Percentiles rank a stretch among this genome's conserved stretches.
These are phyloP conservation scores for Rhynchophorus ferrugineus DNA, from an alignment of 1,140 invertebrate species.

Conservation along the genomic window DNA sequence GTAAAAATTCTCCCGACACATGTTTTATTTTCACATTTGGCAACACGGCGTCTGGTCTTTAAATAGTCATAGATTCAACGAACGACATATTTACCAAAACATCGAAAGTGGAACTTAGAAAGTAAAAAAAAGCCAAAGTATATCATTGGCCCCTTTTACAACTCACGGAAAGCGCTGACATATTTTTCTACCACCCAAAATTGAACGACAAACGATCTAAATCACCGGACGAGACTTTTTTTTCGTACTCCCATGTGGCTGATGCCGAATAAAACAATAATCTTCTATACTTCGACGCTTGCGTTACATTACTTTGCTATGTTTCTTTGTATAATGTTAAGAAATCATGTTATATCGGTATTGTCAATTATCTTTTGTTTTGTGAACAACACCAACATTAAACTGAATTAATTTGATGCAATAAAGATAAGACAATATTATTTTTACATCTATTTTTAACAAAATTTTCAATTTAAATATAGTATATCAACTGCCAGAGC, in stretches of 20 bases:
- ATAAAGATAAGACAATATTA: too few species aligned
- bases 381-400: too few species aligned
- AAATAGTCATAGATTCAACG: slow-evolving; percentile 29
- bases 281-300: too few species aligned
- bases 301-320: too few species aligned
- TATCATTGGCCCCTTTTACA: slow-evolving; percentile 18
- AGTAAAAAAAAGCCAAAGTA: slow-evolving; percentile 19
- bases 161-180: slow-evolving; percentile 18
- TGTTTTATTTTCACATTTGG: slow-evolving; percentile 30
- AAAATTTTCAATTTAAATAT: too few species aligned
- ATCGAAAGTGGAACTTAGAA: slow-evolving; percentile 7
- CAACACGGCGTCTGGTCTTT: slow-evolving; percentile 28
- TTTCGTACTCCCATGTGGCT: background rate
- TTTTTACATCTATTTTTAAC: too few species aligned
- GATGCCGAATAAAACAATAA: background rate
- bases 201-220: slow-evolving; percentile 19
- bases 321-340: too few species aligned
- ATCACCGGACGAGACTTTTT: slow-evolving; percentile 13
- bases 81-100: slow-evolving; percentile 22
- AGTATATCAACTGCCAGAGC: too few species aligned
- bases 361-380: too few species aligned
- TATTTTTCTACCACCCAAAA: slow-evolving; percentile 17
- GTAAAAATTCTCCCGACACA: too few species aligned
- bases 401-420: too few species aligned
- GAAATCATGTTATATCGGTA: too few species aligned